Evolutionary conservation across 2,113 vertebrate genomes (phyloP), one percentile per base, ranked within the genome.

Genomic region (Heptranchias perlo): DNA sequence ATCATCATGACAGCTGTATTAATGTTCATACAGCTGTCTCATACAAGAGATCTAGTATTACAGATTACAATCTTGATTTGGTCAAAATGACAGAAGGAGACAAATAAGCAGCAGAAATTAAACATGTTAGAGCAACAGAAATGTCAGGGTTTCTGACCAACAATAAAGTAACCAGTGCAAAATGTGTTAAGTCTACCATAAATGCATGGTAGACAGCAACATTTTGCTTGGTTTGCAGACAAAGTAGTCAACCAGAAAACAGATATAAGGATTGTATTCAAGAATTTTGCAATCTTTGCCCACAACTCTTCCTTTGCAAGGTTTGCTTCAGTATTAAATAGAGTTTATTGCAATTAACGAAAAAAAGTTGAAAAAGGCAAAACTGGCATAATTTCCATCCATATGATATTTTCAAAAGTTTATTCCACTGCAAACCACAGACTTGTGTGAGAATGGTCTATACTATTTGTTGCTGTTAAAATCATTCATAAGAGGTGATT

Each of bases 1-100:
- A n/a, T 58, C 86, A 54, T 31, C 52, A 31, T 58, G 52, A 91
- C 87, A 91, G 87, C 52, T 91, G 87, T 91, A 91, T 91, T 52
- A 58, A 91, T 31, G n/a, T 91, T 91, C 58, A 49, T 89, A 28
- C 31, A 31, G 86, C 35, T n/a, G n/a, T n/a, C n/a, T n/a, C n/a
- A n/a, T 35, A 91, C 52, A 35, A 52, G 87, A 61, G 87, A 91
- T 89, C 47, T 89, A 28, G 28, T 54, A 89, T 58, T 91, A 28
- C 31, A 54, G 52, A 58, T 28, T 61, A n/a, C 47, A 91, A 58
- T 91, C 54, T 91, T 91, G 49, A 91, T 58, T 6, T 91, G 87
- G 54, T 58, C 49, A 52, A 31, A 52, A 3, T 52, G 52, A 58
- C 87, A 91, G 87, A 91, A 0, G 31, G 87, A 91, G 52, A 28